Evolutionary conservation across 1,140 invertebrate genomes (phyloP), one percentile per base, ranked within the genome.

Genomic region (Drosophila simulans): DNA sequence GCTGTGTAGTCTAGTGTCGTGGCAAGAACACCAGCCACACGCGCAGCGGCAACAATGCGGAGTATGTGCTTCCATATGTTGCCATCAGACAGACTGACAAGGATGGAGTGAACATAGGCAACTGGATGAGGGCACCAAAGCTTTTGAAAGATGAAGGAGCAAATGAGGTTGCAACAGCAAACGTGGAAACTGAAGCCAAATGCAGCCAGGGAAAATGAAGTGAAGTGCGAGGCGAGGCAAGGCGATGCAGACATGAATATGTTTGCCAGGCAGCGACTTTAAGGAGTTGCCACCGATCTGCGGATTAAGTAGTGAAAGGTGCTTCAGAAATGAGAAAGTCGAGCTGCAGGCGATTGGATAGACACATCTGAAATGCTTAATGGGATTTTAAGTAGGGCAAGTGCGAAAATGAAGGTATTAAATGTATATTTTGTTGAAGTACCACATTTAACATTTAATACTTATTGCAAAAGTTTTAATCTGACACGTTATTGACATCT

Each of bases 101-200:
- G 81, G 73, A 83, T 83, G 64, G 75, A 84, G 76, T 71, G 68
- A 57, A 27, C 55, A 52, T 60, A 58, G 69, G 40, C 51, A 46
- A 79, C 63, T 48, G 42, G 31, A 73, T 73, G 48, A 72, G 68
- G 46, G 43, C 46, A 35, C 53, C 52, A 13, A 56, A 35, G 46
- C 60, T 31, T 53, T 20, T 58, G 60, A 76, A 75, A 75, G 72
- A 76, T 76, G 53, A 76, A 43, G 72, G 37, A 66, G 45, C 54
- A 66, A 66, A 75, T 42, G 72, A 76, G 54, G 71, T 71, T 71
- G 66, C 66, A 70, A 68, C 25, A 56, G 64, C 63, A 40, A 13
- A 52, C 49, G 65, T 46, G 51, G 25, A 17, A 69, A 46, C 49
- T 46, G 66, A 55, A 70, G 66, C 66, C 51, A 70, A 71, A 54